A percentile compares a stretch with the other conserved stretches of the same genome.
Evolutionary conservation across 2,113 vertebrate genomes (phyloP).

Genomic region (Macaca fascicularis): DNA sequence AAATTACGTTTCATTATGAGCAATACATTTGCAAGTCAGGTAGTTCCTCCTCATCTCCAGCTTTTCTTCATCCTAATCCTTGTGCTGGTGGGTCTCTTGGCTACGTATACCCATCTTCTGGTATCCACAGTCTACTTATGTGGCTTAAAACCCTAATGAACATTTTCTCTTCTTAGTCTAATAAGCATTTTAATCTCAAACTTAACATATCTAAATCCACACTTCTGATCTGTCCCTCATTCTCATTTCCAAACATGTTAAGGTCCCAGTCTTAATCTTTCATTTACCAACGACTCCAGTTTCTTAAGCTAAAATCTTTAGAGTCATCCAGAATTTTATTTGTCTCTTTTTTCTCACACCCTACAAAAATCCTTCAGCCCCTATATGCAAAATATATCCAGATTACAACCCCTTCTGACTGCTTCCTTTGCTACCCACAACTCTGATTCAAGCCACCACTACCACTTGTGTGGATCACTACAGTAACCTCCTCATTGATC

Average conservation of each 20-base stretch:
- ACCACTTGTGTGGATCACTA: background rate
- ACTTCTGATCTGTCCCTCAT: background rate
- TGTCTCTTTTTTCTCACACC: background rate
- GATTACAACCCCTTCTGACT: background rate
- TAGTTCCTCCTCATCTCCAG: background rate
- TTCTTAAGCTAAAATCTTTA: conserved; percentile 9
- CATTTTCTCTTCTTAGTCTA: background rate
- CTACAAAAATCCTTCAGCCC: background rate
- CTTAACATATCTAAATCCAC: background rate
- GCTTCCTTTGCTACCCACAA: background rate
- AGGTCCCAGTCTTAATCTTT: background rate
- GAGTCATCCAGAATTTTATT: background rate
- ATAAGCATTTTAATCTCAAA: conserved; percentile 19
- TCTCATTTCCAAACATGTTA: background rate
- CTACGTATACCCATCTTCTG: background rate
- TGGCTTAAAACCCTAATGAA: background rate
- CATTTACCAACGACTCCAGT: background rate
- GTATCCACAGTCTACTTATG: background rate
- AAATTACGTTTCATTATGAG: background rate
- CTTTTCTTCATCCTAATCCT: background rate
- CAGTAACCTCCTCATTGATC: background rate
- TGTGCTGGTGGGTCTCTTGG: background rate
- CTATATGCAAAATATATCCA: background rate
- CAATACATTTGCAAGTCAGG: background rate
- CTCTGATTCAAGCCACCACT: background rate